phyloP scores from a whole-genome alignment of 2,888 invertebrate genomes.

The Agelastica alni region DNA sequence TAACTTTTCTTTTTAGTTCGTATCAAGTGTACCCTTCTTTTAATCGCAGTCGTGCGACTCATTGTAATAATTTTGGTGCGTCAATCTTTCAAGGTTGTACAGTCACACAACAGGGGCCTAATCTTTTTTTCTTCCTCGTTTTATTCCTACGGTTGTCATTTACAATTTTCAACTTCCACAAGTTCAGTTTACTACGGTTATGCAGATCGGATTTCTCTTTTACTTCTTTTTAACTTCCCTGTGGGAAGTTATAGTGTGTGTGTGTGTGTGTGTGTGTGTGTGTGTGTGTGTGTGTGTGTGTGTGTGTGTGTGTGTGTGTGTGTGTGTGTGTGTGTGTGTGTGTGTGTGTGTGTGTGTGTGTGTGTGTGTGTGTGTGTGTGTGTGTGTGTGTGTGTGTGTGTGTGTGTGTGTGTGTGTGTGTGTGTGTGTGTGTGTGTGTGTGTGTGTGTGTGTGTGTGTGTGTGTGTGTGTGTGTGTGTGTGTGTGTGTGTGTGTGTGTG shows the following conservation, averaged over 20 bases:
- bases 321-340: conserved; percentile 7
- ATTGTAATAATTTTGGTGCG: too few relatives aligned
- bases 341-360: conserved; percentile 7
- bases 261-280: conserved; percentile 7
- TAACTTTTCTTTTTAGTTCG: too few relatives aligned
- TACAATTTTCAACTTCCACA: too few relatives aligned
- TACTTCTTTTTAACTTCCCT: too few relatives aligned
- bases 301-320: conserved; percentile 7
- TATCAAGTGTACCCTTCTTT: too few relatives aligned
- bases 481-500: conserved; percentile 7
- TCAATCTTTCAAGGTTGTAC: too few relatives aligned
- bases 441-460: conserved; percentile 7
- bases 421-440: conserved; percentile 7
- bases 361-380: conserved; percentile 7
- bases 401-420: conserved; percentile 7
- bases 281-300: conserved; percentile 7
- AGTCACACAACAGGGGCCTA: too few relatives aligned
- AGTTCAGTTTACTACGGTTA: too few relatives aligned
- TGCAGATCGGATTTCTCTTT: too few relatives aligned
- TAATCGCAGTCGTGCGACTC: too few relatives aligned
- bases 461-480: conserved; percentile 7
- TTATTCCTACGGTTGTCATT: too few relatives aligned
- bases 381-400: conserved; percentile 7
- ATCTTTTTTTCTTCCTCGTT: too few relatives aligned
- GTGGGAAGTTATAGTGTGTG: background rate